Percentiles rank a stretch among this genome's conserved stretches.
Evolutionary conservation across 2,797 vertebrate genomes (phyloP).

Genomic region (Acrocephalus scirpaceus): DNA sequence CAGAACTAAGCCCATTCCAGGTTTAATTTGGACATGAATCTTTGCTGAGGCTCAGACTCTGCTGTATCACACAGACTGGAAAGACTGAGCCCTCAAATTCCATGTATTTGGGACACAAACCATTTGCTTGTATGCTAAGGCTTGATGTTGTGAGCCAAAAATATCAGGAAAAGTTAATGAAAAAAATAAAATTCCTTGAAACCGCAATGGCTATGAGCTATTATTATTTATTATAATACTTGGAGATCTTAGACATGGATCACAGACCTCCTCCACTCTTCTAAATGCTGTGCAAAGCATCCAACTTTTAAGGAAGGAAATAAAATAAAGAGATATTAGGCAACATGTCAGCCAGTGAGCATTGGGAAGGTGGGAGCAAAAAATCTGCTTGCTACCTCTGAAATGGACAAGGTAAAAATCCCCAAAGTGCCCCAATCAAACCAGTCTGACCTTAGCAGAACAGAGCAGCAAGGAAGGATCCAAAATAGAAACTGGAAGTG

Average conservation of each 20-base stretch:
- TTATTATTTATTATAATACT: neutral
- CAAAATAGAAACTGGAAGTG: neutral
- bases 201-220: neutral
- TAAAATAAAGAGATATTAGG: neutral
- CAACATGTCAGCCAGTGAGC: neutral
- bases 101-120: neutral
- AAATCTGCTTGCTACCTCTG: neutral
- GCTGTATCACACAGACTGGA: neutral
- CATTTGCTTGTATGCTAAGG: neutral
- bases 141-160: neutral
- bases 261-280: neutral
- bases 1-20: neutral
- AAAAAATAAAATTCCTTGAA: neutral
- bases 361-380: neutral
- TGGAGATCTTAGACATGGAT: neutral
- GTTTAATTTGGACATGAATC: neutral
- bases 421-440: neutral
- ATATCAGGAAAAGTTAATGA: neutral
- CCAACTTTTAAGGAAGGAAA: neutral
- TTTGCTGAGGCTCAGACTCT: neutral
- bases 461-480: neutral
- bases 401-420: neutral
- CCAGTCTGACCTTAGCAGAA: neutral
- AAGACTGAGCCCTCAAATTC: neutral
- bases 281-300: neutral